Evolutionary conservation across 2,113 vertebrate genomes (phyloP).

Genomic region (Hemicordylus capensis): DNA sequence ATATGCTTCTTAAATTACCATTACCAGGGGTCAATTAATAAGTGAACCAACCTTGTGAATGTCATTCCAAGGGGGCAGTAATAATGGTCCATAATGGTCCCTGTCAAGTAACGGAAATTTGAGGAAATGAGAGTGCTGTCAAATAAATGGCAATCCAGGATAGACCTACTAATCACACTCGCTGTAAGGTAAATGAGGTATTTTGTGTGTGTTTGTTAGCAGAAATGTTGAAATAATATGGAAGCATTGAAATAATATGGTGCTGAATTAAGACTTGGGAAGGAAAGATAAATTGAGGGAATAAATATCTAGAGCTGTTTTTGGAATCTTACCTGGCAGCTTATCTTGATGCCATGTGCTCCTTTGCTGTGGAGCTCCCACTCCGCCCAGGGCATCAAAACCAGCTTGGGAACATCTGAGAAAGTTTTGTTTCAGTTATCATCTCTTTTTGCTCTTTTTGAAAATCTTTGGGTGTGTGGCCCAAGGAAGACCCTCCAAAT

Average conservation of each 20-base stretch:
- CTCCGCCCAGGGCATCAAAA: too few relatives aligned
- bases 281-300: not conserved
- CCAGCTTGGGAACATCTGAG: not conserved
- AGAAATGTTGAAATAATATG: constrained; percentile 39
- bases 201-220: constrained; percentile 52
- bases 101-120: constrained; percentile 79
- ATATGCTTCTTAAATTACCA: constrained; percentile 83
- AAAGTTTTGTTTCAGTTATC: not conserved
- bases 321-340: not conserved
- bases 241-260: not conserved
- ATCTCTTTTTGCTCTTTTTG: not conserved
- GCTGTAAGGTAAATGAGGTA: constrained; percentile 73
- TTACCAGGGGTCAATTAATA: constrained; percentile 83
- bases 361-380: too few relatives aligned
- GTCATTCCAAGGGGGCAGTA: constrained; percentile 80
- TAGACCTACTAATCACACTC: constrained; percentile 77
- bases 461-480: not conserved
- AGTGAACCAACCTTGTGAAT: constrained; percentile 83
- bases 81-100: constrained; percentile 74
- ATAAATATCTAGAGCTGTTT: not conserved
- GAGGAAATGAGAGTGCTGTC: constrained; percentile 80
- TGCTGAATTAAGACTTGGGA: not conserved
- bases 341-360: too few relatives aligned
- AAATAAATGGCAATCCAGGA: constrained; percentile 73
- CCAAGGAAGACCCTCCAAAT: not conserved